phyloP scores from a whole-genome alignment of 2,888 invertebrate genomes.

The Ethmia dodecea region DNA sequence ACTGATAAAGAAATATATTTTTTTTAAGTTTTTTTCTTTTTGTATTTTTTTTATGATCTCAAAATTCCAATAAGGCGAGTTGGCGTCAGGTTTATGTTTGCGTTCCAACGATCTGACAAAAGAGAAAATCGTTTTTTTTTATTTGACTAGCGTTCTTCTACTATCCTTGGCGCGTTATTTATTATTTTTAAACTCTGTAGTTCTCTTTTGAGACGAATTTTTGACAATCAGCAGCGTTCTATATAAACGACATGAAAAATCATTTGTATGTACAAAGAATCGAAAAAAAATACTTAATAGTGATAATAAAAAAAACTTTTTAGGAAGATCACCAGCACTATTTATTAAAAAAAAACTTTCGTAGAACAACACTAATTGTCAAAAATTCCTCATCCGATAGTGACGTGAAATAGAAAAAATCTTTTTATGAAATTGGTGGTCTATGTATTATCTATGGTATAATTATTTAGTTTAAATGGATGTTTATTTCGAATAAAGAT shows the following conservation, averaged over 20 bases:
- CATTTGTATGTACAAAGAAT: background rate
- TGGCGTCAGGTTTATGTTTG: conserved; percentile 31
- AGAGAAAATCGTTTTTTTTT: conserved; percentile 22
- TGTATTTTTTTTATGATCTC: conserved; percentile 33
- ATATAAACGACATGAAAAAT: no score
- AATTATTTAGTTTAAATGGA: conserved; percentile 21
- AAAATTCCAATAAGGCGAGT: conserved; percentile 37
- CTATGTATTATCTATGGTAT: conserved; percentile 40
- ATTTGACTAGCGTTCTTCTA: conserved; percentile 21
- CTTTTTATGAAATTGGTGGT: conserved; percentile 34
- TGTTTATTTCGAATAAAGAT: conserved; percentile 16
- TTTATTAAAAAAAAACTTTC: background rate
- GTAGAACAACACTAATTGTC: conserved; percentile 3
- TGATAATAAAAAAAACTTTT: background rate
- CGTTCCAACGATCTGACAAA: conserved; percentile 53
- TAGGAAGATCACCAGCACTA: background rate
- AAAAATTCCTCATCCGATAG: conserved; percentile 18
- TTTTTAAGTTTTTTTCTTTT: no score
- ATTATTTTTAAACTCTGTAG: conserved; percentile 18
- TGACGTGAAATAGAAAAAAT: conserved; percentile 22
- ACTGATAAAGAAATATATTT: no score
- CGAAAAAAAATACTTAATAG: background rate
- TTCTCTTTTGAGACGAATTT: conserved; percentile 16
- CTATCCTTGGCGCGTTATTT: conserved; percentile 19
- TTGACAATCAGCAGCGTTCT: no score